A percentile compares a stretch with the other conserved stretches of the same genome.
Evolutionary conservation across 1,140 invertebrate genomes (phyloP).

Genomic region (Drosophila nasuta): DNA sequence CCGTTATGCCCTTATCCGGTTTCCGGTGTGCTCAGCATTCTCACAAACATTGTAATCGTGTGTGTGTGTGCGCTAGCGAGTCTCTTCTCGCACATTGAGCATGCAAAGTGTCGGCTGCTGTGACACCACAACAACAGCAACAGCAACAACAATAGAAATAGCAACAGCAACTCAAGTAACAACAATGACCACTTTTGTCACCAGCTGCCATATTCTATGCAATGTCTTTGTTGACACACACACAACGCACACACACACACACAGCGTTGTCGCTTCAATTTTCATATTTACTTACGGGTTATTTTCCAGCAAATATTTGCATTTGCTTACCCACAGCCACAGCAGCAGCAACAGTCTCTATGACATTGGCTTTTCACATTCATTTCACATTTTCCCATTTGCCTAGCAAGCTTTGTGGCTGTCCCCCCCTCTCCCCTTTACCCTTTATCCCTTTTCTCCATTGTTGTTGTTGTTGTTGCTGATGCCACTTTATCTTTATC

Average conservation of each 20-base stretch:
- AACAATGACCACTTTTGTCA: slow-evolving; percentile 52
- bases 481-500: slow-evolving; percentile 24
- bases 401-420: slow-evolving; percentile 38
- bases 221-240: slow-evolving; percentile 29
- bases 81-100: background rate
- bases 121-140: slow-evolving; percentile 22
- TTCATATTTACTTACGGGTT: slow-evolving; percentile 70
- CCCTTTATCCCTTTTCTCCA: background rate
- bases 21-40: slow-evolving; percentile 18
- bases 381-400: slow-evolving; percentile 29
- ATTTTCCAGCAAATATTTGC: slow-evolving; percentile 70
- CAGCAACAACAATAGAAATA: slow-evolving; percentile 26
- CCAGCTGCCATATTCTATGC: slow-evolving; percentile 25
- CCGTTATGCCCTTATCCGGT: slow-evolving; percentile 31
- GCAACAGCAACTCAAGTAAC: slow-evolving; percentile 12
- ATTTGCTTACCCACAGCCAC: slow-evolving; percentile 24
- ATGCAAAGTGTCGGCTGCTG: slow-evolving; percentile 49
- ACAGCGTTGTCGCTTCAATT: slow-evolving; percentile 42
- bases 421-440: background rate
- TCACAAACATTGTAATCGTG: slow-evolving; percentile 7
- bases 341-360: slow-evolving; percentile 12
- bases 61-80: background rate
- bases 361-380: slow-evolving; percentile 52
- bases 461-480: slow-evolving; percentile 12
- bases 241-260: slow-evolving; percentile 11